phyloP scores from a whole-genome alignment of 1,140 invertebrate species.

The Hydropsyche tenuis region DNA sequence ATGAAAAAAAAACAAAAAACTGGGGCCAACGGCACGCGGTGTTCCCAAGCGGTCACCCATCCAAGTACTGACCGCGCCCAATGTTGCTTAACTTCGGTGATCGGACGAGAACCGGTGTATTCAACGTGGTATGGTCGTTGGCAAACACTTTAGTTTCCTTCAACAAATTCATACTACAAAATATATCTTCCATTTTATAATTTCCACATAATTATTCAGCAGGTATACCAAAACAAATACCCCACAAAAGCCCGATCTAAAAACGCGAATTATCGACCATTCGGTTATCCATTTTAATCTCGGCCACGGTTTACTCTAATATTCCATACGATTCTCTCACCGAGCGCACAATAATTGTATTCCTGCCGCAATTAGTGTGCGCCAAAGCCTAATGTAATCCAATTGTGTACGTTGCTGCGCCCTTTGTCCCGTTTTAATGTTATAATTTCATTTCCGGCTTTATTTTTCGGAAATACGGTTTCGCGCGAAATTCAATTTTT shows the following conservation, averaged over 20 bases:
- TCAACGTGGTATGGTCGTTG: constrained; percentile 48
- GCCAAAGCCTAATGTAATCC: constrained; percentile 1
- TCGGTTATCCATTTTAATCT: no score
- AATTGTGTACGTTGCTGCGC: not conserved
- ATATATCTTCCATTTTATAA: no score
- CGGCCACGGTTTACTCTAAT: no score
- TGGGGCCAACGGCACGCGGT: constrained; percentile 42
- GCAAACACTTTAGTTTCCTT: not conserved
- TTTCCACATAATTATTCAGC: no score
- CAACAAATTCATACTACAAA: no score
- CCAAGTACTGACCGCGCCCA: constrained; percentile 49
- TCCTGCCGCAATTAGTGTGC: not conserved
- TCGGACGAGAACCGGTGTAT: constrained; percentile 49
- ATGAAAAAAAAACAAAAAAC: no score
- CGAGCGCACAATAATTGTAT: no score
- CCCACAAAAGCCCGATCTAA: no score
- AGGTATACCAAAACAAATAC: no score
- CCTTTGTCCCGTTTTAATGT: not conserved
- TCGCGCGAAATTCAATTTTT: no score
- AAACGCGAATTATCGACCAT: no score
- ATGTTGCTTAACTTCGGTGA: constrained; percentile 49
- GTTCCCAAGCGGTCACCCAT: constrained; percentile 48
- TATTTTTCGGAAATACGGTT: not conserved
- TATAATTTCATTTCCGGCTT: not conserved
- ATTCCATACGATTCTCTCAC: no score